Evolutionary conservation across 2,888 invertebrate genomes (phyloP).

Genomic region (Phorcus lineatus): DNA sequence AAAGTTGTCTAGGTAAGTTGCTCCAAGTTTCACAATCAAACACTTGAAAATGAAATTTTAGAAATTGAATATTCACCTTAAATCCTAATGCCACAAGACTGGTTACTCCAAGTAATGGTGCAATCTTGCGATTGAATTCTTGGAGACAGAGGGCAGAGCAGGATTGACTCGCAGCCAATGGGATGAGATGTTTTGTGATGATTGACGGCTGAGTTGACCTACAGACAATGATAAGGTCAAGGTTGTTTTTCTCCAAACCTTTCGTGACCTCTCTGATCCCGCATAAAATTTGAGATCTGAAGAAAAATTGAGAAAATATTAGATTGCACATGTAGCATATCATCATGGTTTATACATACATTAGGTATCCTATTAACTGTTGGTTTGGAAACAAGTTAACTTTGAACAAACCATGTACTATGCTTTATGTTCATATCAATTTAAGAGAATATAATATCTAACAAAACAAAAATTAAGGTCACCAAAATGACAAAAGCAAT

Average conservation of each 20-base stretch:
- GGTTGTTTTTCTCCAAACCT: constrained; percentile 43
- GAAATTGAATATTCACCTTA: constrained; percentile 20
- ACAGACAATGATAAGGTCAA: constrained; percentile 46
- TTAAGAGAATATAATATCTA: no score
- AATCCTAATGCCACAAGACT: constrained; percentile 35
- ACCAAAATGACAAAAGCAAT: no score
- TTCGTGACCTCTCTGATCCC: constrained; percentile 43
- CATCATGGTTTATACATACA: no score
- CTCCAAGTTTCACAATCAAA: no score
- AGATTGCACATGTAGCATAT: no score
- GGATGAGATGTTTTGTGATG: constrained; percentile 43
- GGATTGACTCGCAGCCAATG: constrained; percentile 39
- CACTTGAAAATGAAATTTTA: no score
- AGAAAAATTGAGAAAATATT: not conserved
- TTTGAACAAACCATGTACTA: no score
- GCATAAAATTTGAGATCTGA: constrained; percentile 46
- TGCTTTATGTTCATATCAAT: no score
- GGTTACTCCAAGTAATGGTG: constrained; percentile 7
- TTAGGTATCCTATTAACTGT: no score
- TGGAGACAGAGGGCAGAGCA: constrained; percentile 45
- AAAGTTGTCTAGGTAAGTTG: no score
- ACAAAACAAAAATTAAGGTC: no score
- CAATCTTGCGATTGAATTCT: constrained; percentile 32
- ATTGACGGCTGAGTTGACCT: constrained; percentile 39
- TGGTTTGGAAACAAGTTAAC: no score